A percentile compares a stretch with the other conserved stretches of the same genome.
Evolutionary conservation across 1,140 invertebrate species (phyloP).

Genomic region (Brachionus angularis): DNA sequence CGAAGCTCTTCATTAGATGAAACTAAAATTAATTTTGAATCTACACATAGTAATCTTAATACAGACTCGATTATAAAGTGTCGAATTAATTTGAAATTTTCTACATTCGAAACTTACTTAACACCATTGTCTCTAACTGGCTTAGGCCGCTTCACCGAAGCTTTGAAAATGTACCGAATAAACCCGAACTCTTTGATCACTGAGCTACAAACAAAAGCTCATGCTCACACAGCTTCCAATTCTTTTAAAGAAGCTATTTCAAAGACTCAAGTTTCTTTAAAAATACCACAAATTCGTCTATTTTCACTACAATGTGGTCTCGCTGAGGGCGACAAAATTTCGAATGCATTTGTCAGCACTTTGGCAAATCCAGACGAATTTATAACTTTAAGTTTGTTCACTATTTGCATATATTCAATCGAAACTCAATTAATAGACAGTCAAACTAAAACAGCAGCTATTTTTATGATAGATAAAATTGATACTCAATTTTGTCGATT

Average conservation of each 20-base stretch:
- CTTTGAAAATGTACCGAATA: neutral
- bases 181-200: constrained; percentile 9
- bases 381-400: constrained; percentile 22
- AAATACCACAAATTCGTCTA: constrained; percentile 30
- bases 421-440: constrained; percentile 29
- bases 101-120: constrained; percentile 4
- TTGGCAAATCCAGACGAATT: constrained; percentile 43
- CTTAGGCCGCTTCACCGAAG: constrained; percentile 1
- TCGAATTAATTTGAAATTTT: constrained; percentile 26
- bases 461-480: constrained; percentile 42
- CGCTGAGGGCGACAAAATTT: constrained; percentile 40
- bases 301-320: constrained; percentile 36
- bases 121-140: constrained; percentile 24
- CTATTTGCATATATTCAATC: constrained; percentile 34
- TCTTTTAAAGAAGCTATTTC: constrained; percentile 41
- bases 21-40: too few relatives aligned
- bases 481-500: constrained; percentile 42
- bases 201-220: neutral
- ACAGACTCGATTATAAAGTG: neutral
- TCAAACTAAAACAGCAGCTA: constrained; percentile 21
- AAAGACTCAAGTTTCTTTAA: constrained; percentile 39
- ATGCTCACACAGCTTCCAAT: neutral
- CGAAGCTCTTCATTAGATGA: too few relatives aligned
- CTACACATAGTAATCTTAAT: neutral
- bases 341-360: constrained; percentile 28